Evolutionary conservation across 2,113 vertebrate genomes (phyloP).

Genomic region (Pteruthius melanotis): DNA sequence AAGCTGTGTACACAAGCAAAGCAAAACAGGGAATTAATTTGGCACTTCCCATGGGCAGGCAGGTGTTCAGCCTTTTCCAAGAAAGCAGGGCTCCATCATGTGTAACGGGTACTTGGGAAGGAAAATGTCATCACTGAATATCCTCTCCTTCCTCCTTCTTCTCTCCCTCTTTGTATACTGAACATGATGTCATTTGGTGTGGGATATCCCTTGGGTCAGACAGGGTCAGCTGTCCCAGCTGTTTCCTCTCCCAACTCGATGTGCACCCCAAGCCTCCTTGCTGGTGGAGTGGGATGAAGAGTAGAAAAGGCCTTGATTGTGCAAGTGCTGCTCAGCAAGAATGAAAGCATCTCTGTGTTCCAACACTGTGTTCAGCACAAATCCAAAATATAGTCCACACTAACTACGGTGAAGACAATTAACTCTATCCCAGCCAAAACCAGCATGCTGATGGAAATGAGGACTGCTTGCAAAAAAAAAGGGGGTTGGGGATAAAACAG

Average conservation of each 20-base stretch:
- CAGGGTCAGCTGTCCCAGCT: background rate
- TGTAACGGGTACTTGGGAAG: background rate
- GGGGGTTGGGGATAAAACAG: background rate
- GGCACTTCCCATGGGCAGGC: background rate
- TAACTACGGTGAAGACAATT: no score
- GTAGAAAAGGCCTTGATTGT: background rate
- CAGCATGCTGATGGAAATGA: background rate
- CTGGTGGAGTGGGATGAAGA: background rate
- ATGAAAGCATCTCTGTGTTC: background rate
- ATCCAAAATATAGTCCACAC: background rate
- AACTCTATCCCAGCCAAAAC: background rate
- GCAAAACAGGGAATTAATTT: background rate
- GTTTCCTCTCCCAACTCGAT: background rate
- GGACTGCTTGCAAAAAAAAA: background rate
- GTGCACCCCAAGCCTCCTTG: background rate
- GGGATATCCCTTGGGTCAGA: background rate
- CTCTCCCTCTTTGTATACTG: background rate
- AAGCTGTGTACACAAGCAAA: background rate
- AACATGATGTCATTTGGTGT: background rate
- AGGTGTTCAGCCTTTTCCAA: background rate
- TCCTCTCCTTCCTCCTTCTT: background rate
- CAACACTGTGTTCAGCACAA: background rate
- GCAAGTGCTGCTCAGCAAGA: background rate
- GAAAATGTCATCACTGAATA: background rate
- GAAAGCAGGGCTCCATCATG: background rate